Evolutionary conservation across 2,113 vertebrate species (phyloP), one percentile per base, ranked within the genome.

Genomic region (Ia io): DNA sequence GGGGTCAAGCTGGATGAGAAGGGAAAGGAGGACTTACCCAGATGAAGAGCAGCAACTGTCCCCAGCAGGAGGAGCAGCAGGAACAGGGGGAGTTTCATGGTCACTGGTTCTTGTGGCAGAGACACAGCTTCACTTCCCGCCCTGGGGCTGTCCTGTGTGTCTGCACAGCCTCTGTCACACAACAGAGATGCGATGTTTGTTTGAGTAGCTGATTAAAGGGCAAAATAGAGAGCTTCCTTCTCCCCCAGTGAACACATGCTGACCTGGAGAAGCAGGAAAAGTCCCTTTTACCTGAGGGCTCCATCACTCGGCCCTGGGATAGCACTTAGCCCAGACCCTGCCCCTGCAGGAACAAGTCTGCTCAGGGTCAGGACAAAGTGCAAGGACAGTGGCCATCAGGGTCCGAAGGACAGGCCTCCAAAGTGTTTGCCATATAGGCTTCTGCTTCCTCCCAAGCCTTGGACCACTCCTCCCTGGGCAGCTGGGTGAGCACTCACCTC

Each of bases 41-140:
- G 53, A 56, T 51, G 82, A 37, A 92, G 11, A 80, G 94, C 84
- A 73, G 84, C 51, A 17, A 74, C 84, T 3, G 61, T 73, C 16
- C 84, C 90, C 77, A 97, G 61, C 70, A 96, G 90, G 30, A 93
- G 35, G 67, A 96, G 12, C 2, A 40, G 16, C 40, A 96, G 73
- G 6, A 91, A 20, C 70, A 96, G 47, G 1, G 3, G 0, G 25
- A 1, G 1, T 3, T 44, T 84, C 96, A 96, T 96, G 2, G 53
- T 67, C 70, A 0, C 28, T 61, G 6, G 7, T 37, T 42, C 61
- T 32, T 40, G 14, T 10, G 22, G 30, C 2, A 0, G 44, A 5
- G 12, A 44, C 44, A 25, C 65, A 42, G 18, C 20, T 61, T 11
- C 35, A 9, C 61, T 79, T 78, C 3, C 12, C 13, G 82, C 22